Evolutionary conservation across 2,113 vertebrate species (phyloP).

Genomic region (Cyanistes caeruleus): DNA sequence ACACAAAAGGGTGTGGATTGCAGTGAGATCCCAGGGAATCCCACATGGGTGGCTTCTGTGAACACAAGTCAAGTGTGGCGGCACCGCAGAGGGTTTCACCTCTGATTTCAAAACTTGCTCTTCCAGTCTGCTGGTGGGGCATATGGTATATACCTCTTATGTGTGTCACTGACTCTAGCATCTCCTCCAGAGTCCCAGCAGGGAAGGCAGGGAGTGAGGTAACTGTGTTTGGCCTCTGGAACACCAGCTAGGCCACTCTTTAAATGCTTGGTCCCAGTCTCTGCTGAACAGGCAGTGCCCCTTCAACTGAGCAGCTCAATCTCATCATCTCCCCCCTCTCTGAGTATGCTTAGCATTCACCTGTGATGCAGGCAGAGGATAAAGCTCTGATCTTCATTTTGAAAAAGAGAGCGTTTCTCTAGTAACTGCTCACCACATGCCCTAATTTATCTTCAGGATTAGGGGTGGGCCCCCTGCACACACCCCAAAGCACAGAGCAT

Average conservation of each 20-base stretch:
- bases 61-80: background rate
- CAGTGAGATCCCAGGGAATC: background rate
- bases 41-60: background rate
- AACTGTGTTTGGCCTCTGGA: background rate
- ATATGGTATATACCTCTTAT: background rate
- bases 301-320: background rate
- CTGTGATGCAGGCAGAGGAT: background rate
- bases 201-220: background rate
- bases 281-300: background rate
- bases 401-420: background rate
- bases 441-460: background rate
- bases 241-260: background rate
- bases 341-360: background rate
- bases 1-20: rapidly evolving
- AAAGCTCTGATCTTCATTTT: slow-evolving; percentile 19
- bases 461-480: background rate
- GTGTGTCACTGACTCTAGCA: background rate
- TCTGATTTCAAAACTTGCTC: background rate
- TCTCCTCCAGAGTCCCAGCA: background rate
- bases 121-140: background rate
- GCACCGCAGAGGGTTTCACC: rapidly evolving
- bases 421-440: background rate
- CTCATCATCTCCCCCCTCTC: background rate
- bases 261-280: background rate
- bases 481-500: background rate